Percentiles rank a stretch among this genome's conserved stretches.
Conservation (phyloP, 1,140 invertebrate genomes). For the Pogonomyrmex californicus region DNA sequence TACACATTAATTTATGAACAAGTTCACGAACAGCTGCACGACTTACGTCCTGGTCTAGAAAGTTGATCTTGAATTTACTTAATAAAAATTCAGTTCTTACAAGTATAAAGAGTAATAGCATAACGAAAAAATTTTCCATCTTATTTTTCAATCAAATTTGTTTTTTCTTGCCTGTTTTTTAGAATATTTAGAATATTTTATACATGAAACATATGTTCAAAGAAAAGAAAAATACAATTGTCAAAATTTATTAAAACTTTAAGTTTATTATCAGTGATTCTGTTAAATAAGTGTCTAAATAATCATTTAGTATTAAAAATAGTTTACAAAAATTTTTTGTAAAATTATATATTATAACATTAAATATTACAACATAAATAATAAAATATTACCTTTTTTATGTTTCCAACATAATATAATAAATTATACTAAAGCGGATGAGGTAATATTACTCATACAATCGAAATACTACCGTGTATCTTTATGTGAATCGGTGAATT, state of each 20-base stretch:
- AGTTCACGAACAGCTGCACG: constrained; percentile 12
- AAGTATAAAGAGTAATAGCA: neutral
- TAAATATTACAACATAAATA: too few species aligned
- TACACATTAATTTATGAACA: constrained; percentile 8
- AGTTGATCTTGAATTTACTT: constrained; percentile 40
- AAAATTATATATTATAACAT: too few species aligned
- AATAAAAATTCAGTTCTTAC: constrained; percentile 9
- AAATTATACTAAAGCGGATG: too few species aligned
- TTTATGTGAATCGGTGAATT: too few species aligned
- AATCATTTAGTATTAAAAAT: neutral
- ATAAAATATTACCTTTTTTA: too few species aligned
- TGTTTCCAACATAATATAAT: too few species aligned
- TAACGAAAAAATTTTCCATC: constrained; percentile 10
- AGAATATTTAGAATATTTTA: neutral
- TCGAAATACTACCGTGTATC: too few species aligned
- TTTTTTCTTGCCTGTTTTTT: neutral
- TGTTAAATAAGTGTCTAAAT: neutral
- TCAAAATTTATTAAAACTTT: neutral
- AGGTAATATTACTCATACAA: too few species aligned
- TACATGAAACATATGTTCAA: neutral
- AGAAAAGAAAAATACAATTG: neutral
- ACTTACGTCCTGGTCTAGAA: constrained; percentile 37
- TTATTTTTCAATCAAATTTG: constrained; percentile 12
- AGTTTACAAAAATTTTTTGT: too few species aligned
- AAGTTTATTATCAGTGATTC: neutral